Conservation (phyloP, 2,888 invertebrate genomes). For the Girardia tigrina region DNA sequence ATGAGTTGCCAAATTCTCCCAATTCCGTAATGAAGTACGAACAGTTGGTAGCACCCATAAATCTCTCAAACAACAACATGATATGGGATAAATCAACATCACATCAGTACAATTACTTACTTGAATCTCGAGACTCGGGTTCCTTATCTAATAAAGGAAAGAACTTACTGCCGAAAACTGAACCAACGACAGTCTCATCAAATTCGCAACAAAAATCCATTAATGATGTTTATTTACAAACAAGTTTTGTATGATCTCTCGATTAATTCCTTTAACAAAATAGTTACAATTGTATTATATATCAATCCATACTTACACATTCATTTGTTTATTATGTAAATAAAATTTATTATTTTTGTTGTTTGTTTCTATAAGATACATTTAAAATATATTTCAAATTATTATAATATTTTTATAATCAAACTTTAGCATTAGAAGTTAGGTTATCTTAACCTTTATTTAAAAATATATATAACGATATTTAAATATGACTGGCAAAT, state of each 20-base stretch:
- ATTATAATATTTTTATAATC: too few species aligned
- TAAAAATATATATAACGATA: too few species aligned
- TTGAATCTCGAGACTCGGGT: neutral
- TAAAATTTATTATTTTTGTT: too few species aligned
- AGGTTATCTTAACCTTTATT: too few species aligned
- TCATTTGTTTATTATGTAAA: too few species aligned
- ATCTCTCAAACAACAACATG: neutral
- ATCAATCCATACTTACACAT: too few species aligned
- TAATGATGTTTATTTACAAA: conserved; percentile 8
- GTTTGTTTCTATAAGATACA: too few species aligned
- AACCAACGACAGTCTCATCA: neutral
- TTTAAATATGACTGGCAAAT: too few species aligned
- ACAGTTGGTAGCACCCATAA: neutral
- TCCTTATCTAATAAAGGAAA: neutral
- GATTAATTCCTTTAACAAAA: neutral
- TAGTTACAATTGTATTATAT: too few species aligned
- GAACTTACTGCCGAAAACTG: neutral
- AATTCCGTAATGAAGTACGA: neutral
- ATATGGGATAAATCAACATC: neutral
- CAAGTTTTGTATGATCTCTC: conserved; percentile 10
- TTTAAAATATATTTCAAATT: too few species aligned
- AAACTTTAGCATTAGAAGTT: too few species aligned
- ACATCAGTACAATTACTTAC: conserved; percentile 8
- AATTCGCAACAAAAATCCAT: neutral
- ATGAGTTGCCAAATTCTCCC: neutral